Evolutionary conservation across 2,797 vertebrate species (phyloP).

Genomic region (Helicolenus hilgendorfi): DNA sequence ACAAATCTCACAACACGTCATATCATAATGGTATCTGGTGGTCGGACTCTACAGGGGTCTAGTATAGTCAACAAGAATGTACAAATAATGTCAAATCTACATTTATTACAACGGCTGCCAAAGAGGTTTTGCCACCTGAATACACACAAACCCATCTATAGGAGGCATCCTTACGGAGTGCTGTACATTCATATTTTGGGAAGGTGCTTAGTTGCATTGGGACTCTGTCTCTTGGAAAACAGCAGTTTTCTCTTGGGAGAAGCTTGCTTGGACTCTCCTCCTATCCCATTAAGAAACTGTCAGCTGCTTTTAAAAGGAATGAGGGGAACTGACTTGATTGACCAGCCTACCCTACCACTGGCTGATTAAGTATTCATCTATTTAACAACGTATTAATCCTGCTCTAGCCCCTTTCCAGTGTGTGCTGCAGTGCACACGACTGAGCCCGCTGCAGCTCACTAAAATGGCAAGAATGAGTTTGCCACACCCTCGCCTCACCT

Average conservation of each 20-base stretch:
- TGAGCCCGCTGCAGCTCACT: not conserved
- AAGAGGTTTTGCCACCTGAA: no score
- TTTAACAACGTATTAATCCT: not conserved
- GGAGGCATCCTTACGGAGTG: not conserved
- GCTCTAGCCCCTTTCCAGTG: not conserved
- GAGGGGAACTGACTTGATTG: conserved; percentile 1
- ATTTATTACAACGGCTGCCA: no score
- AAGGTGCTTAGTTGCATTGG: not conserved
- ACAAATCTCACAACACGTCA: no score
- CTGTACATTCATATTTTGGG: not conserved
- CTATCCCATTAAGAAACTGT: not conserved
- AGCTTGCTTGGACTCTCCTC: not conserved
- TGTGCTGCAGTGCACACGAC: not conserved
- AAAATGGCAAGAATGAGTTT: not conserved
- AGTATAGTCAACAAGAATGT: no score
- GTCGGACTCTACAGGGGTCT: no score
- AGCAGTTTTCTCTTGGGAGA: not conserved
- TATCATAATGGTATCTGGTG: no score
- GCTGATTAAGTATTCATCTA: conserved; percentile 3
- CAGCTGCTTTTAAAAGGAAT: not conserved
- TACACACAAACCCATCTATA: not conserved
- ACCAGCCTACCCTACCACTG: not conserved
- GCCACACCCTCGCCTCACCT: not conserved
- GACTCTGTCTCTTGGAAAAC: not conserved
- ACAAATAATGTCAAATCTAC: no score